Base-by-base conservation (phyloP, 2,113 vertebrate species). In the Cynocephalus volans region DNA sequence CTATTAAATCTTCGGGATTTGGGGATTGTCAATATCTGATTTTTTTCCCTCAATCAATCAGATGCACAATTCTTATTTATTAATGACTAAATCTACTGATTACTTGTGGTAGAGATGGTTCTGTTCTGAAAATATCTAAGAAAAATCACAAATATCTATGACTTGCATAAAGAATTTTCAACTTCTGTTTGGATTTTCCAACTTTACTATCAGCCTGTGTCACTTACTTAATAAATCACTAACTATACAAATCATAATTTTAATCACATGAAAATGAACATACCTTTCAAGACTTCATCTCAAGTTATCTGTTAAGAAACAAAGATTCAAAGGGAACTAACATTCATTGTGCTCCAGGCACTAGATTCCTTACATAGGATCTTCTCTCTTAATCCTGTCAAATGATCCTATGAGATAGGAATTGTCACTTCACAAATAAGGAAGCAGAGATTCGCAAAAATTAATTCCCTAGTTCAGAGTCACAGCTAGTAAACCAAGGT, bases 101-200 rank as follows among this genome's bases (percentile, higher is more conserved):
- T 60, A 93, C 28, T 73, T 91, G 52, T 91, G 84, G 56, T 24
- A 94, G 83, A 93, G 33, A 88, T 80, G 50, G 52, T 79, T 90
- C 36, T 87, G 23, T 67, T 93, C 54, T 82, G 60, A 91, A 88
- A 95, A 48, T 75, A 64, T 45, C 45, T 87, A 85, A 88, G 84
- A 88, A 97, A 90, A 96, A 83, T 82, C 10, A 90, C 33, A 96
- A 62, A 87, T 81, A 84, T 56, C 33, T 80, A 13, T 50, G 50
- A 14, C 19, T 91, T 83, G 24, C 8, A 76, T 93, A 79, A 79
- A 72, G 5, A 52, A 84, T 31, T 76, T 26, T 97, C 18, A 94
- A 21, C 31, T 83, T 85, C 73, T 69, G 14, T 41, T 79, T 95
- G 76, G 93, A 52, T 52, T 91, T 87, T 67, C 65, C 18, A 83